Percentiles rank a stretch among this genome's conserved stretches.
Evolutionary conservation across 2,888 invertebrate genomes (phyloP).

Genomic region (Metellina segmentata): DNA sequence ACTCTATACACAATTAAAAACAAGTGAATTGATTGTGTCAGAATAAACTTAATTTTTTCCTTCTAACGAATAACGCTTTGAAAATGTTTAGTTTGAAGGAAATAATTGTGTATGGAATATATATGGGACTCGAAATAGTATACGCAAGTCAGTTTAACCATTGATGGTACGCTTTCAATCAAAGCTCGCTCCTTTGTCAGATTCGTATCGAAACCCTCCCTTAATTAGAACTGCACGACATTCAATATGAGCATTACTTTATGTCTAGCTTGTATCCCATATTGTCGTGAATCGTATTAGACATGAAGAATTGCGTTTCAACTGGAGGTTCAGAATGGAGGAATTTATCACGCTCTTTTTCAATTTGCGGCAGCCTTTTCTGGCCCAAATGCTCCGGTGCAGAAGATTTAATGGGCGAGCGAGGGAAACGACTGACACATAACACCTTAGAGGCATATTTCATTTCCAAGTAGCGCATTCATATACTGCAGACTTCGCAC

Average conservation of each 20-base stretch:
- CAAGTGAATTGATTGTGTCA: too few relatives aligned
- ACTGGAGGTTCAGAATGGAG: background rate
- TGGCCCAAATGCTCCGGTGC: background rate
- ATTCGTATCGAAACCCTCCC: background rate
- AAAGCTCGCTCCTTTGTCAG: background rate
- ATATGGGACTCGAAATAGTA: too few relatives aligned
- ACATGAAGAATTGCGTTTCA: constrained; percentile 11
- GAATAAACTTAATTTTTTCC: too few relatives aligned
- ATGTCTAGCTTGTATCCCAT: background rate
- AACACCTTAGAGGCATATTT: constrained; percentile 37
- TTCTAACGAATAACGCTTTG: too few relatives aligned
- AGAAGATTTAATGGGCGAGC: constrained; percentile 16
- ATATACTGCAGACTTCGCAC: constrained; percentile 19
- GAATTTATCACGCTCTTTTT: constrained; percentile 13
- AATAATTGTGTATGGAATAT: too few relatives aligned
- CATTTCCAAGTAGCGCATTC: constrained; percentile 16
- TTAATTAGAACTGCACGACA: background rate
- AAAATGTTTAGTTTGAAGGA: too few relatives aligned
- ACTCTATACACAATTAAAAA: too few relatives aligned
- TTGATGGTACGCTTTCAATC: background rate
- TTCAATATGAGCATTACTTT: too few relatives aligned
- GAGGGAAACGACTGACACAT: background rate
- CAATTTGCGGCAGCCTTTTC: constrained; percentile 10
- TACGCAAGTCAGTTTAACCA: too few relatives aligned
- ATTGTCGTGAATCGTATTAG: background rate